Percentiles rank a stretch among this genome's conserved stretches.
These are phyloP conservation scores for Phengaris alcon DNA, from an alignment of 2,888 invertebrate species.

Conservation along the genomic window DNA sequence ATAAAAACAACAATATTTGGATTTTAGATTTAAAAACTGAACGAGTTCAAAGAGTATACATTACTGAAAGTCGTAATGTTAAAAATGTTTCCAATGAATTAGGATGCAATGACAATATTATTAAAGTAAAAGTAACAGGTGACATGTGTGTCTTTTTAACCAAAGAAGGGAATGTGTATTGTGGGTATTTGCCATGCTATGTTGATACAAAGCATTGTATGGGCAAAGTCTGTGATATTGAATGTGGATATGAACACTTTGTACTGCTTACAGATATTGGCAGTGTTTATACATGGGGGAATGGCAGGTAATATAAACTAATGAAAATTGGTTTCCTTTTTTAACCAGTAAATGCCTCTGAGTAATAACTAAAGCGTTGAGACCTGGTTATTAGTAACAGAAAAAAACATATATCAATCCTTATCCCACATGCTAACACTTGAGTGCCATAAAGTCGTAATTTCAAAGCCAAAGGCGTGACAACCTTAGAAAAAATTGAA, in stretches of 20 bases:
- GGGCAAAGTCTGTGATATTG: slow-evolving; percentile 80
- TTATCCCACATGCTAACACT: too few relatives aligned
- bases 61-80: slow-evolving; percentile 49
- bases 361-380: too few relatives aligned
- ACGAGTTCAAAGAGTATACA: slow-evolving; percentile 46
- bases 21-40: slow-evolving; percentile 49
- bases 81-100: slow-evolving; percentile 43
- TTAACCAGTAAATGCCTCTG: not conserved
- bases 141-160: slow-evolving; percentile 55
- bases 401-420: too few relatives aligned
- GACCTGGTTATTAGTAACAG: too few relatives aligned
- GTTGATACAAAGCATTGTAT: slow-evolving; percentile 75
- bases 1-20: slow-evolving; percentile 49
- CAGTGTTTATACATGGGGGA: slow-evolving; percentile 89
- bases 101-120: slow-evolving; percentile 44
- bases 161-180: slow-evolving; percentile 68
- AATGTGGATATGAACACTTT: slow-evolving; percentile 90
- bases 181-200: slow-evolving; percentile 79
- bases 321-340: not conserved
- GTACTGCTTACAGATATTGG: slow-evolving; percentile 84
- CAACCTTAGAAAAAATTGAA: too few relatives aligned
- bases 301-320: slow-evolving; percentile 82
- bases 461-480: too few relatives aligned
- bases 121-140: slow-evolving; percentile 50
- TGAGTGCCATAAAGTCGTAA: too few relatives aligned